Percentiles rank a stretch among this genome's conserved stretches.
Evolutionary conservation across 2,797 vertebrate species (phyloP).

Genomic region (Hydrophis major): DNA sequence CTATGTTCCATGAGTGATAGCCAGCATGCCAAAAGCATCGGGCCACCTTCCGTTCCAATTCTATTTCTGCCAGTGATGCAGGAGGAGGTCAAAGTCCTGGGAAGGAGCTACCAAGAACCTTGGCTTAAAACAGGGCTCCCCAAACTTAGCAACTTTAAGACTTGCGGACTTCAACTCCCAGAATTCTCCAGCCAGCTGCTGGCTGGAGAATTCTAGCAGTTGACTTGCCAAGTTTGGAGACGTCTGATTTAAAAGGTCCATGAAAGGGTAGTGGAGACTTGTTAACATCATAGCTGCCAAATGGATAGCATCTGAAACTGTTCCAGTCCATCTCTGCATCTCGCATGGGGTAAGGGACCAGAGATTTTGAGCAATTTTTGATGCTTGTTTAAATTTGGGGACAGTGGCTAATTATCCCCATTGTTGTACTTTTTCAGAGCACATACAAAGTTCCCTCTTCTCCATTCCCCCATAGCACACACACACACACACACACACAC

Average conservation of each 20-base stretch:
- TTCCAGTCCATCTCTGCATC: neutral
- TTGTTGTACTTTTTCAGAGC: neutral
- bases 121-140: too few relatives aligned
- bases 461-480: neutral
- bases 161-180: too few relatives aligned
- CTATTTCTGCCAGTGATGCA: neutral
- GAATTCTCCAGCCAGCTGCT: too few relatives aligned
- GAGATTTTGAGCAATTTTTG: neutral
- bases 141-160: too few relatives aligned
- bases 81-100: neutral
- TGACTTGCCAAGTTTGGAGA: too few relatives aligned
- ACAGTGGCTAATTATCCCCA: neutral
- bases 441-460: neutral
- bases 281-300: neutral
- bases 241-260: neutral
- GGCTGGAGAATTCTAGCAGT: too few relatives aligned
- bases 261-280: neutral
- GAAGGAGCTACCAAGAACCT: neutral
- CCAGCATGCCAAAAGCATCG: neutral
- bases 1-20: neutral
- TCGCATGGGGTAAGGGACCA: too few relatives aligned
- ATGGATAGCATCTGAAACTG: neutral
- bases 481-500: too few relatives aligned
- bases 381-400: neutral
- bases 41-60: neutral